Conservation (phyloP, 2,113 vertebrate species). For the Anoplopoma fimbria region DNA sequence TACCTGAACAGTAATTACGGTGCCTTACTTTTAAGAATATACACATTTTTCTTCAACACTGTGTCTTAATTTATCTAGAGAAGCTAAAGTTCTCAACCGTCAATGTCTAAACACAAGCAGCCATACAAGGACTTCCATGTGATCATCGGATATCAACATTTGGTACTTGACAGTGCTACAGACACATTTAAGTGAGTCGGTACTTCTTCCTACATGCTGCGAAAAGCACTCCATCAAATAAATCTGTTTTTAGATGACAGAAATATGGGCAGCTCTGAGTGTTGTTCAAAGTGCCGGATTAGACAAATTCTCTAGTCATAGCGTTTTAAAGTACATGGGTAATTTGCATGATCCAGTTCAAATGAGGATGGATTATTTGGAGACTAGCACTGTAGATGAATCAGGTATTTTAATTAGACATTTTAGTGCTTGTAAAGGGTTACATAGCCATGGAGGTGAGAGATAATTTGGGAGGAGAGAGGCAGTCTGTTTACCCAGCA, state of each 20-base stretch:
- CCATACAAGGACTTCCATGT: background rate
- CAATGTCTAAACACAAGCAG: background rate
- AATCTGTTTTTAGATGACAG: background rate
- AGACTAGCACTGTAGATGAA: conserved; percentile 24
- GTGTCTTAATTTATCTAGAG: background rate
- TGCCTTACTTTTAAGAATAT: background rate
- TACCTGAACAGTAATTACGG: background rate
- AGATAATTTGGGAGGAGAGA: conserved; percentile 19
- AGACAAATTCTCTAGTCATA: conserved; percentile 33
- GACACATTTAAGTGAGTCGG: background rate
- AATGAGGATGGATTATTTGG: conserved; percentile 33
- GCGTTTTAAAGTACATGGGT: conserved; percentile 14
- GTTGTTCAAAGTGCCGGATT: conserved; percentile 47
- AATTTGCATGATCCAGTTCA: conserved; percentile 48
- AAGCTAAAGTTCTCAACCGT: background rate
- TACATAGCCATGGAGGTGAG: conserved; percentile 26
- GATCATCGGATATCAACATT: background rate
- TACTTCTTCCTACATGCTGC: background rate
- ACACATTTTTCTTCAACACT: background rate
- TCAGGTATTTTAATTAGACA: conserved; percentile 35
- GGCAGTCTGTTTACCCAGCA: conserved; percentile 17
- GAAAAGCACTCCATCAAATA: background rate
- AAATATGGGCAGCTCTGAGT: conserved; percentile 26
- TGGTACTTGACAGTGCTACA: background rate
- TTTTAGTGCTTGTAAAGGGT: conserved; percentile 23